Evolutionary conservation across 2,113 vertebrate species (phyloP).

Genomic region (Amphilophus citrinellus): DNA sequence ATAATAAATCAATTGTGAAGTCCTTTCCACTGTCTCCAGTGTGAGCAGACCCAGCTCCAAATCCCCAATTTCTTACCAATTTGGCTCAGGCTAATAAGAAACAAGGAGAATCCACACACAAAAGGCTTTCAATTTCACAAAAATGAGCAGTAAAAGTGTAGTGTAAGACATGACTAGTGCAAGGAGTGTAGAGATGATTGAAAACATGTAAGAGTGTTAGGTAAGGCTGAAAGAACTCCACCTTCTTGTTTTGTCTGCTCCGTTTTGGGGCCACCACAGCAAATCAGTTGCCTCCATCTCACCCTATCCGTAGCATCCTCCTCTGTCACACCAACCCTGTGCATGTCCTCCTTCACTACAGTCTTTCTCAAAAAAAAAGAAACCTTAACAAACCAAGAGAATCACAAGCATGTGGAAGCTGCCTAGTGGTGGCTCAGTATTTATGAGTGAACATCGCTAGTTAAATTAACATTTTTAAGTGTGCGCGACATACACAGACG

Average conservation of each 20-base stretch:
- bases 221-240: neutral
- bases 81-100: neutral
- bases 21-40: neutral
- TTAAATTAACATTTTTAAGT: too few species aligned
- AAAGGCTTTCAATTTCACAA: neutral
- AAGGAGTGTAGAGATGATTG: neutral
- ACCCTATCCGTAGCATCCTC: too few species aligned
- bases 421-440: neutral
- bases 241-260: too few species aligned
- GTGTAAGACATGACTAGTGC: neutral
- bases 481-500: too few species aligned
- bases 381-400: neutral
- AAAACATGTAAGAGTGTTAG: neutral
- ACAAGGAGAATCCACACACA: neutral
- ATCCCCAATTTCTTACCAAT: neutral
- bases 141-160: neutral
- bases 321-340: neutral
- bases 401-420: neutral
- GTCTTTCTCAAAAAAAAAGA: neutral
- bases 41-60: neutral
- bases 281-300: neutral
- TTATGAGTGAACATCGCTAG: too few species aligned
- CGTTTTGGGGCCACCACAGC: neutral
- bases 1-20: neutral
- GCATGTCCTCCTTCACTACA: neutral